Evolutionary conservation across 2,113 vertebrate species (phyloP), one percentile per base, ranked within the genome.

Genomic region (Kobus ellipsiprymnus): DNA sequence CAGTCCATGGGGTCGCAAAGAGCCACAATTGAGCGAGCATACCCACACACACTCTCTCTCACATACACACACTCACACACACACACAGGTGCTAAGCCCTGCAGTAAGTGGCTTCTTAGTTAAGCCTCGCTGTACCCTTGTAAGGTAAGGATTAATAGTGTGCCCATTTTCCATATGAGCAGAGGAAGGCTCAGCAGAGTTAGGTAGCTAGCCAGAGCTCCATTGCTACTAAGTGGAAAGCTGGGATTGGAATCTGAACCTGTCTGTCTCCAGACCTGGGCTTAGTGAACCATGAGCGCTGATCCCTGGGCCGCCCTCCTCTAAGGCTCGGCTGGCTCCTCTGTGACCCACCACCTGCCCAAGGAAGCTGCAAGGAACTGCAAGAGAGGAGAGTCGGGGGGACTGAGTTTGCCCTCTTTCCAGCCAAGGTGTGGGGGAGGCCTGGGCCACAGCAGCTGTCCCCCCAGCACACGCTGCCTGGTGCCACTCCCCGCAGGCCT

Each of bases 381-480:
- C 25, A 71, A 2, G 1, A 3, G 81, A 60, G 46, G 23, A 83
- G 27, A n/a, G 36, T 23, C 0, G 2, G 36, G 7, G 15, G 71
- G 59, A 52, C 71, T 25, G 2, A 40, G 19, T 60, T 46, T 80
- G 30, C 80, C 44, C 82, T 91, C 54, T 71, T 71, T 30, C 2
- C 6, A 91, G 82, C 13, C 2, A 50, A 48, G 55, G 48, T 62
- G 81, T 55, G 44, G 67, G 59, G 85, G 77, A 92, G 80, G 94
- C 83, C 46, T 1, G 0, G 86, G 95, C 54, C 78, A 12, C 3
- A n/a, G 93, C 95, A 91, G 96, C 97, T 97, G 93, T 87, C 83
- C 93, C 91, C 91, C 59, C 40, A 25, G 93, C 96, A 94, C 96
- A 96, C 7, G 29, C 93, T 96, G 96, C 71, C 90, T 87, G 46